Evolutionary conservation across 1,140 invertebrate genomes (phyloP).

Genomic region (Arctopsyche grandis): DNA sequence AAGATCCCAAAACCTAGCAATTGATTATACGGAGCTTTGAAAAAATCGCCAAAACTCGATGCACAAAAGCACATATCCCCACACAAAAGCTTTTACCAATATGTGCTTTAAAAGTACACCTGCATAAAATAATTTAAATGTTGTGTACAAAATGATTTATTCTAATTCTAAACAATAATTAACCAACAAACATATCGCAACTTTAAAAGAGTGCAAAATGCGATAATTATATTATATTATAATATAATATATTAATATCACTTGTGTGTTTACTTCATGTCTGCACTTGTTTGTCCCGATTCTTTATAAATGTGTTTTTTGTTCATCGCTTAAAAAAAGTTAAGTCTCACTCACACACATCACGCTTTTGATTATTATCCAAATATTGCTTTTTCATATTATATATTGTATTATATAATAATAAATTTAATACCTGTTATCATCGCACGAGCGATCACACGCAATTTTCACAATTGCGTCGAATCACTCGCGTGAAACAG

Average conservation of each 20-base stretch:
- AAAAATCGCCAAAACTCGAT: constrained; percentile 1
- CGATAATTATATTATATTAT: background rate
- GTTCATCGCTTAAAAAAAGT: constrained; percentile 21
- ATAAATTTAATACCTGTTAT: too few relatives aligned
- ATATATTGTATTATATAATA: too few relatives aligned
- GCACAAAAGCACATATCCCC: constrained; percentile 2
- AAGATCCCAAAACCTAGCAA: background rate
- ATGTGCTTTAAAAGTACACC: constrained; percentile 23
- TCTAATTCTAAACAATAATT: background rate
- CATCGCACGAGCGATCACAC: too few relatives aligned
- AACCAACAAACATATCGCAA: background rate
- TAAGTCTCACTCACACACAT: background rate
- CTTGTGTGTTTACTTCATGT: constrained; percentile 12
- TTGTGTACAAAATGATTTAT: background rate
- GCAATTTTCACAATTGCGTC: too few relatives aligned
- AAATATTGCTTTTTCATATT: background rate
- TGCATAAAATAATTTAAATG: constrained; percentile 5
- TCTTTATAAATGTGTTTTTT: background rate
- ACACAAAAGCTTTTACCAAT: constrained; percentile 12
- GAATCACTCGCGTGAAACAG: too few relatives aligned
- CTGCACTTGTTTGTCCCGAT: constrained; percentile 29
- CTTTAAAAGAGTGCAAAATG: constrained; percentile 14
- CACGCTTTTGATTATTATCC: background rate
- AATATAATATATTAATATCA: background rate
- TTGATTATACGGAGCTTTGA: background rate